Conservation (phyloP, 2,888 invertebrate genomes). For the Rhodophaea formosa region DNA sequence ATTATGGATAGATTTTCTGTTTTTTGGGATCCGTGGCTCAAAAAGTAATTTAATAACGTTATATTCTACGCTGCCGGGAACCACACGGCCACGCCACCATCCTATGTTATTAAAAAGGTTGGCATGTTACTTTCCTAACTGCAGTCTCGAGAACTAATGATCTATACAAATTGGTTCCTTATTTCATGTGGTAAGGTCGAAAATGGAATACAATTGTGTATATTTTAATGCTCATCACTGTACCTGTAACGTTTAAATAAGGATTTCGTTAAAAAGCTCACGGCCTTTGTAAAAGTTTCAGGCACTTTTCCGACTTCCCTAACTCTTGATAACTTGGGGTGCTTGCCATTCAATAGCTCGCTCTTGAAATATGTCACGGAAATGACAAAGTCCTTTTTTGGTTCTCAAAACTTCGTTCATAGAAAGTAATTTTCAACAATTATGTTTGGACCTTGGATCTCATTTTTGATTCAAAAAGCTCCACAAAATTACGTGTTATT, state of each 20-base stretch:
- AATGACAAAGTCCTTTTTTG: slow-evolving; percentile 1
- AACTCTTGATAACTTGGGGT: slow-evolving; percentile 8
- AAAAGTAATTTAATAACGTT: too few species aligned
- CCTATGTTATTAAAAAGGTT: too few species aligned
- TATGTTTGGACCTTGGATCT: neutral
- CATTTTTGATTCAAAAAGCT: neutral
- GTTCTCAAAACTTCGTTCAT: neutral
- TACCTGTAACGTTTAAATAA: slow-evolving; percentile 4
- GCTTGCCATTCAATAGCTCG: slow-evolving; percentile 10
- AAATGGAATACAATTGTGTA: too few species aligned
- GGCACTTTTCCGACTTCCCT: slow-evolving; percentile 4
- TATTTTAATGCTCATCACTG: too few species aligned
- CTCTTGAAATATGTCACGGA: slow-evolving; percentile 16
- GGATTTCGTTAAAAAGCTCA: neutral
- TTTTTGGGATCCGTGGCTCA: too few species aligned
- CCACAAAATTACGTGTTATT: neutral
- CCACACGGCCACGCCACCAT: too few species aligned
- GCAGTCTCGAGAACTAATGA: too few species aligned
- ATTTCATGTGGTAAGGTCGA: too few species aligned
- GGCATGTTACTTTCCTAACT: too few species aligned
- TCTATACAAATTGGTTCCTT: too few species aligned
- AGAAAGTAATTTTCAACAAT: neutral
- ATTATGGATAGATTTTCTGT: too few species aligned
- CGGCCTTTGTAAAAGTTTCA: slow-evolving; percentile 15
- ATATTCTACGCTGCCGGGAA: too few species aligned